A percentile compares a stretch with the other conserved stretches of the same genome.
phyloP scores from a whole-genome alignment of 2,888 invertebrate genomes.

The Galerucella calmariensis region DNA sequence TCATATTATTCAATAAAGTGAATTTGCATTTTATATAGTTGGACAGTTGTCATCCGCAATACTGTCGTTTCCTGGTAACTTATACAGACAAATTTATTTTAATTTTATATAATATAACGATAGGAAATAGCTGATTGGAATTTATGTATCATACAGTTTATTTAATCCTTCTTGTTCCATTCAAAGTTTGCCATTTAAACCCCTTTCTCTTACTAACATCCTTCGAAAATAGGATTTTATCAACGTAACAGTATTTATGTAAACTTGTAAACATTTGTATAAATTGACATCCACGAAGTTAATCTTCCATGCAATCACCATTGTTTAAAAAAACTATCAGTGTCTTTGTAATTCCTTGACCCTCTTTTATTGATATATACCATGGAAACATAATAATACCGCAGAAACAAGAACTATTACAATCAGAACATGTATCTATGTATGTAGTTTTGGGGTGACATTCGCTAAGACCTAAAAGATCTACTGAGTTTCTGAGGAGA shows the following conservation, averaged over 20 bases:
- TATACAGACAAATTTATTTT: background rate
- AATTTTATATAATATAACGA: background rate
- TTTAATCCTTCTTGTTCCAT: too few species aligned
- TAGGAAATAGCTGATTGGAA: background rate
- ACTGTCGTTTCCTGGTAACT: background rate
- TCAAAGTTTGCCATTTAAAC: too few species aligned
- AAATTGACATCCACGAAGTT: background rate
- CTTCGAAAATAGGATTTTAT: too few species aligned
- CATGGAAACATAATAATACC: background rate
- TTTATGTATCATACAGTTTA: too few species aligned
- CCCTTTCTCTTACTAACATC: too few species aligned
- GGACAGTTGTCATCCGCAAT: too few species aligned
- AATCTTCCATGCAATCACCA: conserved; percentile 17
- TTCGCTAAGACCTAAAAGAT: too few species aligned
- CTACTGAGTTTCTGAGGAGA: too few species aligned
- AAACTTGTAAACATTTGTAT: background rate
- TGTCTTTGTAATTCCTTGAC: conserved; percentile 11
- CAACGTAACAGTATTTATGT: background rate
- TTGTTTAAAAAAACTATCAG: background rate
- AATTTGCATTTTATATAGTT: background rate
- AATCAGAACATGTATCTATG: too few species aligned
- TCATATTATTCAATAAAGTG: background rate
- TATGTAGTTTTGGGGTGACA: too few species aligned
- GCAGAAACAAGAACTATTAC: background rate
- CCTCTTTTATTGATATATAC: background rate